Evolutionary conservation across 2,888 invertebrate genomes (phyloP).

Genomic region (Euproctis similis): DNA sequence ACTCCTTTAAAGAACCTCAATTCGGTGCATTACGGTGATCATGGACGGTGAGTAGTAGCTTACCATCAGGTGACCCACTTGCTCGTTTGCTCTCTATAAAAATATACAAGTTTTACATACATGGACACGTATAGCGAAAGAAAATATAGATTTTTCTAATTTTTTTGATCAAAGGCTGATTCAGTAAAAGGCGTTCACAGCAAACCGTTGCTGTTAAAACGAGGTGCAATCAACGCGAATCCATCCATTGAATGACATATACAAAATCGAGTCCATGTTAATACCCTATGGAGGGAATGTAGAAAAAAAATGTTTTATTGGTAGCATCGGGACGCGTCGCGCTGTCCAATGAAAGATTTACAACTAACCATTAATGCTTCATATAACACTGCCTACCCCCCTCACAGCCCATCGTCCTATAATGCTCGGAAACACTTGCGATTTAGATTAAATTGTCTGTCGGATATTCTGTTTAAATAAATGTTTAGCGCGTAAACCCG

Average conservation of each 20-base stretch:
- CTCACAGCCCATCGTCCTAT: too few relatives aligned
- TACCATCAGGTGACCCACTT: too few relatives aligned
- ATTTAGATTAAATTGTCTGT: constrained; percentile 27
- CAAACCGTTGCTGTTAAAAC: constrained; percentile 33
- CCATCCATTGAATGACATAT: constrained; percentile 54
- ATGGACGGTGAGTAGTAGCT: too few relatives aligned
- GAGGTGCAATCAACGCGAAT: constrained; percentile 35
- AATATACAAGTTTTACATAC: too few relatives aligned
- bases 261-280: constrained; percentile 57
- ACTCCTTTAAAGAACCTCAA: too few relatives aligned
- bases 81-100: too few relatives aligned
- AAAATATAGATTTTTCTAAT: too few relatives aligned
- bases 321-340: constrained; percentile 36
- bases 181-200: constrained; percentile 24
- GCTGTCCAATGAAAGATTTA: constrained; percentile 65
- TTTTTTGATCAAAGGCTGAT: too few relatives aligned
- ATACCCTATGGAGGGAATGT: constrained; percentile 51
- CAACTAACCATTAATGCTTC: constrained; percentile 56
- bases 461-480: constrained; percentile 20
- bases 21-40: too few relatives aligned
- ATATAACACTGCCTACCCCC: constrained; percentile 14
- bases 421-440: constrained; percentile 17
- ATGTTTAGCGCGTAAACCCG: constrained; percentile 17
- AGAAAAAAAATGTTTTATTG: constrained; percentile 62
- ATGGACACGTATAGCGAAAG: too few relatives aligned